phyloP scores from a whole-genome alignment of 2,113 vertebrate genomes.

The Nesoenas mayeri region DNA sequence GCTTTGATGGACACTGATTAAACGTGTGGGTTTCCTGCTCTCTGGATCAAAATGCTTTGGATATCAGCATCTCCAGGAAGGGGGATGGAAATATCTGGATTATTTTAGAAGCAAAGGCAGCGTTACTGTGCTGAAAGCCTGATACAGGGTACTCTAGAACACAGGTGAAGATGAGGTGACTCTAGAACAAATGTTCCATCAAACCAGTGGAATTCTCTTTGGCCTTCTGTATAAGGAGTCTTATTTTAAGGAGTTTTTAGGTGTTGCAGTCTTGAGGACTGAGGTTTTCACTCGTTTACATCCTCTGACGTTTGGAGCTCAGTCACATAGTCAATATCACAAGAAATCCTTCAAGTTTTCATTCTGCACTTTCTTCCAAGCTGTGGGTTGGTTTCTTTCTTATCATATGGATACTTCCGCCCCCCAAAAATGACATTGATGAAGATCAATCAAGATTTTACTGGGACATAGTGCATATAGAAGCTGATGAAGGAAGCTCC shows the following conservation, averaged over 20 bases:
- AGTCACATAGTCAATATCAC: not conserved
- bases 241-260: not conserved
- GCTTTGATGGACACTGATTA: not conserved
- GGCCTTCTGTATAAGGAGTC: too few species aligned
- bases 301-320: not conserved
- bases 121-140: not conserved
- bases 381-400: not conserved
- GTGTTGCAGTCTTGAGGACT: not conserved
- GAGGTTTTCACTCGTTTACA: not conserved
- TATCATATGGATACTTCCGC: not conserved
- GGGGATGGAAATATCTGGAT: not conserved
- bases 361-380: not conserved
- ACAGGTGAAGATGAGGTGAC: not conserved
- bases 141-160: not conserved
- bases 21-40: not conserved
- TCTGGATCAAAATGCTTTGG: not conserved
- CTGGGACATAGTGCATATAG: too few species aligned
- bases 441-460: not conserved
- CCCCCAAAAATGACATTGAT: not conserved
- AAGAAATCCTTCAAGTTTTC: not conserved
- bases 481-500: accelerated
- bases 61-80: not conserved
- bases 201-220: not conserved
- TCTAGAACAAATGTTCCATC: accelerated
- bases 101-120: not conserved